These are phyloP conservation scores for Oostethus manadensis DNA, from an alignment of 2,113 vertebrate genomes.

Conservation along the genomic window DNA sequence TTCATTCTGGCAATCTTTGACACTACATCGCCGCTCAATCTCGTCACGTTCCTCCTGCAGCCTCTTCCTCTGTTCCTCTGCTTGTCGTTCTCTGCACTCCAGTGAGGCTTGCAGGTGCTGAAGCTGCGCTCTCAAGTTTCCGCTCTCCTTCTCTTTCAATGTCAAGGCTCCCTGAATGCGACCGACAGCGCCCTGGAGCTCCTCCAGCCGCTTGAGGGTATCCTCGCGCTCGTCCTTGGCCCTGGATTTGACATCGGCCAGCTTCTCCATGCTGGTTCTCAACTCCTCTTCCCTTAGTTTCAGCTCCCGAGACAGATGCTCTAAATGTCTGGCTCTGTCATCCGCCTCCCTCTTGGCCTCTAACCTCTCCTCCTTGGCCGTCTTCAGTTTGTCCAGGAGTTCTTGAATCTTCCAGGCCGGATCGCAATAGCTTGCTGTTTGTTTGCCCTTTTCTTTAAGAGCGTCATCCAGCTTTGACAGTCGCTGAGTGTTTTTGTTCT, in stretches of 20 bases:
- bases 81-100: conserved; percentile 67
- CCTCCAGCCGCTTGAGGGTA: conserved; percentile 63
- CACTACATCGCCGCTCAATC: conserved; percentile 53
- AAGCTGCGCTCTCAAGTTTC: conserved; percentile 77
- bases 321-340: conserved; percentile 56
- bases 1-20: conserved; percentile 53
- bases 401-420: conserved; percentile 67
- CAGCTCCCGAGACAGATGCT: conserved; percentile 70
- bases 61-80: conserved; percentile 60
- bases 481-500: conserved; percentile 72
- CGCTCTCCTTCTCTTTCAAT: conserved; percentile 74
- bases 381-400: conserved; percentile 72
- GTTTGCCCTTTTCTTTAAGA: conserved; percentile 62
- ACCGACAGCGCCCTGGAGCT: conserved; percentile 60
- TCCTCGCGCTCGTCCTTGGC: conserved; percentile 63
- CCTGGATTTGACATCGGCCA: conserved; percentile 44
- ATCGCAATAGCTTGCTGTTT: conserved; percentile 59
- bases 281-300: conserved; percentile 69
- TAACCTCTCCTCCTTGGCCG: conserved; percentile 64
- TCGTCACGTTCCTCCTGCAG: conserved; percentile 66
- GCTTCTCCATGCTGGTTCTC: conserved; percentile 64
- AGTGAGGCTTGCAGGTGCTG: conserved; percentile 68
- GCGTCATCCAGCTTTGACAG: conserved; percentile 58
- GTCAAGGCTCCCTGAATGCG: conserved; percentile 71
- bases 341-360: conserved; percentile 60